Percentiles rank a stretch among this genome's conserved stretches.
phyloP scores from a whole-genome alignment of 1,140 invertebrate genomes.

The Drosophila subpulchrella region DNA sequence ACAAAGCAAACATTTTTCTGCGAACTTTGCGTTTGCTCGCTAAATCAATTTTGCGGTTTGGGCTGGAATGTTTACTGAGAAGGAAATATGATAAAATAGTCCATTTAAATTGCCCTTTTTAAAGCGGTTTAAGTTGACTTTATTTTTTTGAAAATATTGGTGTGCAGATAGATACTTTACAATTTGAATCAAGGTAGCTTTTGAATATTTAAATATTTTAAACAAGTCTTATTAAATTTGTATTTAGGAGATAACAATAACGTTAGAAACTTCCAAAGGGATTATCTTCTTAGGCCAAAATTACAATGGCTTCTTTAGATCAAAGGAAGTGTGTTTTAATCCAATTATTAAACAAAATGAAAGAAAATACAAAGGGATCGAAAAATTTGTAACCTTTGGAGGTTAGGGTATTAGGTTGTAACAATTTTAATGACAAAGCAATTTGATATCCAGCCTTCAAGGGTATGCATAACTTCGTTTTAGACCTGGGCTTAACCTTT shows the following conservation, averaged over 20 bases:
- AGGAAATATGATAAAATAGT: slow-evolving; percentile 8
- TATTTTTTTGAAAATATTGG: neutral
- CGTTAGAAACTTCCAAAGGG: neutral
- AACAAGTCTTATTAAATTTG: too few species aligned
- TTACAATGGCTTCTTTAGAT: neutral
- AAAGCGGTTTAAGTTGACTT: neutral
- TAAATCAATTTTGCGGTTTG: slow-evolving; percentile 3
- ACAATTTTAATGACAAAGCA: neutral
- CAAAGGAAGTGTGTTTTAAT: neutral
- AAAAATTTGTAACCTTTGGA: neutral
- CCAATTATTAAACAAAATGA: too few species aligned
- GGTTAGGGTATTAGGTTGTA: neutral
- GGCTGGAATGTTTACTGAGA: neutral
- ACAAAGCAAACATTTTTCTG: neutral
- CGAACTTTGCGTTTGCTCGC: slow-evolving; percentile 1
- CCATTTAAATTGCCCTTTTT: neutral
- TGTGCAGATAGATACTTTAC: too few species aligned
- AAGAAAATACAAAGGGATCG: too few species aligned
- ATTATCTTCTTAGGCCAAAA: too few species aligned
- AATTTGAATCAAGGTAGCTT: too few species aligned
- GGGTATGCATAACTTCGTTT: slow-evolving; percentile 34
- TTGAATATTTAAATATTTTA: neutral
- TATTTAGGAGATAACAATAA: neutral
- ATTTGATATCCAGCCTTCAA: neutral
- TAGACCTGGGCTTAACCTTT: slow-evolving; percentile 18